These are phyloP conservation scores for Xiphophorus maculatus DNA, from an alignment of 2,113 vertebrate genomes.

Conservation along the genomic window DNA sequence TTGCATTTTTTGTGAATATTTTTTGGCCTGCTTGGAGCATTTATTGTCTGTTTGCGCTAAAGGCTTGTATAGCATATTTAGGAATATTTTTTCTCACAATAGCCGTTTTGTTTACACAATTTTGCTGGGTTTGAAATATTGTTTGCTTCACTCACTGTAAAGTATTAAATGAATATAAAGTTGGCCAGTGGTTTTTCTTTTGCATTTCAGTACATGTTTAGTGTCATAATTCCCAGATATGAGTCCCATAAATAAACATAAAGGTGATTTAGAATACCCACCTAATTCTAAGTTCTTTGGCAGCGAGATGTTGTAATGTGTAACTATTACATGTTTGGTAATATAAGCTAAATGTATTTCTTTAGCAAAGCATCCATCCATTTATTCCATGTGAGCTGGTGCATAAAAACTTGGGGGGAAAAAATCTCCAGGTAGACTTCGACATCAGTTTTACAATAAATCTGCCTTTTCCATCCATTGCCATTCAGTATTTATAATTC, in stretches of 20 bases:
- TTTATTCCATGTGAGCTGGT: too few species aligned
- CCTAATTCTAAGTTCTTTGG: not conserved
- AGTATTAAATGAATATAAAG: too few species aligned
- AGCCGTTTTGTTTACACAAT: too few species aligned
- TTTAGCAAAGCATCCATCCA: too few species aligned
- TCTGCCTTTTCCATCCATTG: not conserved
- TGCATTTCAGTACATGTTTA: not conserved
- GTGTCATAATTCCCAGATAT: not conserved
- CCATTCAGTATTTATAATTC: conserved; percentile 34
- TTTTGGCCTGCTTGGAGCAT: not conserved
- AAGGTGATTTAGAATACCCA: not conserved
- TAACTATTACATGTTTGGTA: not conserved
- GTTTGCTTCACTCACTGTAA: too few species aligned
- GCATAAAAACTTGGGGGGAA: too few species aligned
- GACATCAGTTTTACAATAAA: not conserved
- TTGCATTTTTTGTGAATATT: not conserved
- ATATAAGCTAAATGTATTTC: not conserved
- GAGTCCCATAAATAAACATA: not conserved
- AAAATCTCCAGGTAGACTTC: not conserved
- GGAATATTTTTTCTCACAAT: not conserved
- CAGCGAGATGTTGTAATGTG: not conserved
- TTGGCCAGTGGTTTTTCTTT: too few species aligned
- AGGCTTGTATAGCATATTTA: too few species aligned
- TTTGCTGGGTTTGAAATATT: too few species aligned
- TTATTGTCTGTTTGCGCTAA: not conserved